Base-by-base conservation (phyloP, 2,888 invertebrate genomes). In the Incurvaria masculella region DNA sequence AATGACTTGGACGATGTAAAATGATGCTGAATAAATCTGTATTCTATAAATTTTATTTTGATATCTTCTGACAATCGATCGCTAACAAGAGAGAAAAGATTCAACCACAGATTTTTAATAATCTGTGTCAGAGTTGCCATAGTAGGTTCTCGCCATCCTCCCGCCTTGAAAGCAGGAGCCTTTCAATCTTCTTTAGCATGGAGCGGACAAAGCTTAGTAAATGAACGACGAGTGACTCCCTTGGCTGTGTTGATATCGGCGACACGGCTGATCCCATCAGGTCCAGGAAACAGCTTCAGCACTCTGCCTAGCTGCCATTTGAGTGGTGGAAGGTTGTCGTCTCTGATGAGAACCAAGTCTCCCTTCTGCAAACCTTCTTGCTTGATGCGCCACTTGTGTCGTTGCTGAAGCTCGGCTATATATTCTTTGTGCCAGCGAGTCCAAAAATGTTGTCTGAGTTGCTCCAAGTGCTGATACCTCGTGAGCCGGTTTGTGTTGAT, bases 231-330 rank as follows among this genome's bases (percentile, higher is more conserved):
- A 14, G 11, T 14, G n/a, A 39, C 39, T 1, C 56, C 56, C 2
- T 43, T 19, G 10, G 53, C 21, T 1, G 56, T 55, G 1, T 19
- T 27, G 8, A 59, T 43, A 14, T 57, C 57, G 1, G 57, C 57
- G 0, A 57, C 57, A 2, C 59, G 46, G 5, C 51, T 18, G 6
- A 58, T 48, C 1, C 53, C 55, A 41, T 57, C 57, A 1, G 21
- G 10, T 11, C 56, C 57, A 10, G 55, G 52, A 4, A 48, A 45
- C 1, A 49, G 41, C 0, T 23, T 41, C 0, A 42, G 23, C 21
- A 59, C 45, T n/a, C 57, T 49, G 11, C 56, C 57, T 1, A 59
- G 49, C 10, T 41, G 46, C 54, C 55, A 59, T 20, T 3, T 21
- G 11, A 54, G 44, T 33, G 54, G 53, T 18, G 54, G 52, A 4